Base-by-base conservation (phyloP, 2,113 vertebrate species). In the Rhombomys opimus region DNA sequence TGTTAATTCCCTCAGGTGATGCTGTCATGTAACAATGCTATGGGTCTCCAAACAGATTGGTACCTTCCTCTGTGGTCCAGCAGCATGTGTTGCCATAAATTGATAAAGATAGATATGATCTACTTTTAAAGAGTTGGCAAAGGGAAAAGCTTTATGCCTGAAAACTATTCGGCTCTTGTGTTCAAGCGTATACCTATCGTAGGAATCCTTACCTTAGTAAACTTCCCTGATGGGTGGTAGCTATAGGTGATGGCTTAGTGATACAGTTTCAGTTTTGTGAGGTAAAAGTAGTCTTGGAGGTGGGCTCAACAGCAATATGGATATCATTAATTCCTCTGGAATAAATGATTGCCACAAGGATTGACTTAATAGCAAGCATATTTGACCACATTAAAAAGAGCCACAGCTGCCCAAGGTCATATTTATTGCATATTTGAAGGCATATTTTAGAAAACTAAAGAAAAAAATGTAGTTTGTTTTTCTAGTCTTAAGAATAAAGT, bases 311-410 rank as follows among this genome's bases (percentile, higher is more conserved):
- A 93, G 59, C 46, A 30, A 6, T 77, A 54, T 90, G 10, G 14
- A 84, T 82, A 57, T 22, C 90, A 57, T 91, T 78, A 84, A 72
- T 32, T 76, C 30, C 73, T 59, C 32, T 46, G 6, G 59, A 41
- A 4, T 84, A 0, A 25, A 41, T 4, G 63, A 14, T 76, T 90
- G 59, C n/a, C 68, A 78, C 32, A 23, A 84, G 27, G 63, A 27
- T 41, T 54, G n/a, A 50, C 93, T 73, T 94, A 92, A 50, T 46
- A 61, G 87, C 65, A 75, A 52, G 35, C 52, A 27, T 96, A 52
- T 67, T 95, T 80, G 86, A 52, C 5, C 46, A 86, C 65, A 80
- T 22, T 85, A 65, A 7, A 0, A 84, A 46, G 30, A 11, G 7
- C 9, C 22, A 73, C 35, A 17, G 32, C 25, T 73, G 23, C 23